Percentiles rank a stretch among this genome's conserved stretches.
phyloP scores from a whole-genome alignment of 2,888 invertebrate species.

The Caenorhabditis afra region DNA sequence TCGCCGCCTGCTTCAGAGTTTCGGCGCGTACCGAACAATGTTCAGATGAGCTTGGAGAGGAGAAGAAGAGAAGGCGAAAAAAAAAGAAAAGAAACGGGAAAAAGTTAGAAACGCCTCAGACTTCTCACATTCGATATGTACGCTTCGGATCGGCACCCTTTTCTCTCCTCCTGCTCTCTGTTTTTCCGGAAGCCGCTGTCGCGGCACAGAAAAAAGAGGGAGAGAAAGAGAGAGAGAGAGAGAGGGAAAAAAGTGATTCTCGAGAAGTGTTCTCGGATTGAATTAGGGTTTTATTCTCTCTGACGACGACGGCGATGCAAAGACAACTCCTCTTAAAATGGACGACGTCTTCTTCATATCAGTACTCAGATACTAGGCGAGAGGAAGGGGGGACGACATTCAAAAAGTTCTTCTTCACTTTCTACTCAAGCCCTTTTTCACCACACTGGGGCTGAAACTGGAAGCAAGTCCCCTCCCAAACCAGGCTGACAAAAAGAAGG shows the following conservation, averaged over 20 bases:
- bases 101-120: conserved; percentile 9
- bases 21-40: conserved; percentile 22
- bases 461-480: too few relatives aligned
- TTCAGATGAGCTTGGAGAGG: conserved; percentile 1
- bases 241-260: conserved; percentile 17
- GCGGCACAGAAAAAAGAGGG: too few relatives aligned
- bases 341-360: neutral
- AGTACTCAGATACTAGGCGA: neutral
- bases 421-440: too few relatives aligned
- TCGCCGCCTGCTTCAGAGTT: neutral
- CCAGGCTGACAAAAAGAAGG: too few relatives aligned
- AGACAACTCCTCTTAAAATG: conserved; percentile 4
- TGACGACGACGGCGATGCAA: conserved; percentile 6
- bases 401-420: too few relatives aligned
- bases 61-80: too few relatives aligned
- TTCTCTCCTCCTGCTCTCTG: conserved; percentile 21
- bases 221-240: conserved; percentile 1
- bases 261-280: conserved; percentile 38
- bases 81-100: too few relatives aligned
- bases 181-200: conserved; percentile 32
- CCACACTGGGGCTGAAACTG: too few relatives aligned
- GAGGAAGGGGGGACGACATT: too few relatives aligned
- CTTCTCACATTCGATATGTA: conserved; percentile 42
- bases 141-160: neutral
- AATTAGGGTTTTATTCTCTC: conserved; percentile 36